These are phyloP conservation scores for Protomyctophum bolini DNA, from an alignment of 2,113 vertebrate species.

Conservation along the genomic window DNA sequence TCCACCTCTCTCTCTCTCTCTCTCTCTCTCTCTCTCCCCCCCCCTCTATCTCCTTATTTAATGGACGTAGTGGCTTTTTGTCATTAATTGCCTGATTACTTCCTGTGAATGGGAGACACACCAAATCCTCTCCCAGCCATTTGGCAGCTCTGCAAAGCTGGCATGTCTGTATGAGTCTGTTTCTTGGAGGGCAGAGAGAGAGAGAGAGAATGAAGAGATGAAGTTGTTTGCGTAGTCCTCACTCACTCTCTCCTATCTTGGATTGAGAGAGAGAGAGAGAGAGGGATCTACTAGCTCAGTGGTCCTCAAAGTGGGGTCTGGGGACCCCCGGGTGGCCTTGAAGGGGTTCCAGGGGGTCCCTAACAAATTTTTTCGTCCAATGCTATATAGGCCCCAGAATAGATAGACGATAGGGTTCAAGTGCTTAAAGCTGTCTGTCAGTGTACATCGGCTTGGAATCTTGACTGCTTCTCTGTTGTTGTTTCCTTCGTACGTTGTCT, in stretches of 20 bases:
- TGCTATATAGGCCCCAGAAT: too few relatives aligned
- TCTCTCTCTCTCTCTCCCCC: constrained; percentile 39
- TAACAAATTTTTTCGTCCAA: too few relatives aligned
- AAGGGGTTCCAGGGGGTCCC: too few relatives aligned
- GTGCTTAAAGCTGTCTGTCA: constrained; percentile 5
- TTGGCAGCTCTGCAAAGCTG: constrained; percentile 53
- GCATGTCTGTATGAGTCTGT: constrained; percentile 69
- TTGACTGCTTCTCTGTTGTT: neutral
- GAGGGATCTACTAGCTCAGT: too few relatives aligned
- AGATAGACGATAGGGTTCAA: neutral
- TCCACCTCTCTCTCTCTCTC: constrained; percentile 14
- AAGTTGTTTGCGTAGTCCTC: too few relatives aligned
- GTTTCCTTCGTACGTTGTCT: neutral
- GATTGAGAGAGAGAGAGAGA: too few relatives aligned
- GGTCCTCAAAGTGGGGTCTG: too few relatives aligned
- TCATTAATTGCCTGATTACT: constrained; percentile 82
- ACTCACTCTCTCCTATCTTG: neutral
- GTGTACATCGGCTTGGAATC: too few relatives aligned
- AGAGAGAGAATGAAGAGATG: neutral
- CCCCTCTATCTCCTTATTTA: constrained; percentile 59
- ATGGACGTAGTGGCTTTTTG: constrained; percentile 74
- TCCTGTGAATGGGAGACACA: constrained; percentile 71
- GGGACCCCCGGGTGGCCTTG: too few relatives aligned
- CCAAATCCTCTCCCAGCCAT: constrained; percentile 73
- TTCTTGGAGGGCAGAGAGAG: constrained; percentile 39